A percentile compares a stretch with the other conserved stretches of the same genome.
These are phyloP conservation scores for Baronia brevicornis DNA, from an alignment of 2,888 invertebrate species.

Conservation along the genomic window DNA sequence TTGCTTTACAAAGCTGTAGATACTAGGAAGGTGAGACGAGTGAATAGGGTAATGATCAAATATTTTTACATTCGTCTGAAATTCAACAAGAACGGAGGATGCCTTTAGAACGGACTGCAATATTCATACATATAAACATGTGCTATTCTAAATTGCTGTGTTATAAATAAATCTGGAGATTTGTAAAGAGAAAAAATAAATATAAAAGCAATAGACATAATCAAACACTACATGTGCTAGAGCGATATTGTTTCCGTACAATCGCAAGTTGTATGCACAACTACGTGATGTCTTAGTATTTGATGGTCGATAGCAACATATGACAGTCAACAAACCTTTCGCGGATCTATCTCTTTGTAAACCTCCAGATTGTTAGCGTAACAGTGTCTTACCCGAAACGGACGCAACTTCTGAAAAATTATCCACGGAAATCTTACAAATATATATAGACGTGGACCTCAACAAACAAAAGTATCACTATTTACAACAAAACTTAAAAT, in stretches of 20 bases:
- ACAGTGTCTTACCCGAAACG: constrained; percentile 56
- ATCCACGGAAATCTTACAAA: constrained; percentile 8
- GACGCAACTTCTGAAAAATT: constrained; percentile 25
- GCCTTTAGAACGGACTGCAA: background rate
- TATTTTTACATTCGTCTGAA: too few species aligned
- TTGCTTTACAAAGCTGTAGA: too few species aligned
- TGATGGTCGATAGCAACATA: constrained; percentile 19
- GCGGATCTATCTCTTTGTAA: constrained; percentile 59
- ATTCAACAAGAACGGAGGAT: too few species aligned
- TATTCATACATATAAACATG: constrained; percentile 2
- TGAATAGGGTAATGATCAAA: too few species aligned
- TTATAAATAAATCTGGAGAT: constrained; percentile 37
- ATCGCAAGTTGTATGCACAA: constrained; percentile 1
- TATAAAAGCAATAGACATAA: background rate
- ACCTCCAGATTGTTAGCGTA: constrained; percentile 56
- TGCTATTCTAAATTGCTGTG: constrained; percentile 9
- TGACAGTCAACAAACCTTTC: constrained; percentile 44
- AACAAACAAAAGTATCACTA: too few species aligned
- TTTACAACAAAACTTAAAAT: too few species aligned
- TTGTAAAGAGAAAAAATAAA: constrained; percentile 40
- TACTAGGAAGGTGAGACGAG: too few species aligned
- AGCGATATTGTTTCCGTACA: background rate
- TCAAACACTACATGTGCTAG: constrained; percentile 7
- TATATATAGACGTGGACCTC: too few species aligned
- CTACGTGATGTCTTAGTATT: constrained; percentile 8